Evolutionary conservation across 2,888 invertebrate genomes (phyloP).

Genomic region (Sinopyrophorus schimmeli): DNA sequence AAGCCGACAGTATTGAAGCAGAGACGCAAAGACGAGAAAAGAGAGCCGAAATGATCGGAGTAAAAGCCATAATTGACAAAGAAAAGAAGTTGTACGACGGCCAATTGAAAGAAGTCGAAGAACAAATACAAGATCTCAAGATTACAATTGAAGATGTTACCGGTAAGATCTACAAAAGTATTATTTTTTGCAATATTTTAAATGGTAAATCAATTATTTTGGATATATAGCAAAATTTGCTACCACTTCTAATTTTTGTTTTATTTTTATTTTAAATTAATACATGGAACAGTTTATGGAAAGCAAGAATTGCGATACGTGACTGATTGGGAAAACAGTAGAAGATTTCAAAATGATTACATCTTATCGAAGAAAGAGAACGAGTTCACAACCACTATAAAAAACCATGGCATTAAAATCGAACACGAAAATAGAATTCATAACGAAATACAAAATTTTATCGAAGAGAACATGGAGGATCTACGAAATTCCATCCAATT

Average conservation of each 20-base stretch:
- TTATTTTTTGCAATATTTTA: neutral
- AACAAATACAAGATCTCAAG: conserved; percentile 18
- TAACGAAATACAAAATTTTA: conserved; percentile 39
- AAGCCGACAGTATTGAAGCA: conserved; percentile 10
- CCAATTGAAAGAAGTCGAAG: conserved; percentile 18
- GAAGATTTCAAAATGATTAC: conserved; percentile 42
- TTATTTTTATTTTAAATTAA: conserved; percentile 6
- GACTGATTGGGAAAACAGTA: conserved; percentile 43
- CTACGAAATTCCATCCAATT: conserved; percentile 41
- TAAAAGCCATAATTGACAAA: neutral
- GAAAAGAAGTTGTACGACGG: conserved; percentile 17
- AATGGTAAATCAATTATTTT: too few species aligned
- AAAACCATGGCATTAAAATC: conserved; percentile 34
- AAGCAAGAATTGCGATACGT: conserved; percentile 34
- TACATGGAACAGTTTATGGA: too few species aligned
- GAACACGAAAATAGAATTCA: conserved; percentile 42
- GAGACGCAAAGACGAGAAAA: conserved; percentile 3
- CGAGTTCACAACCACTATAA: conserved; percentile 31
- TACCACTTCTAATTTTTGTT: neutral
- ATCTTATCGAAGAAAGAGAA: conserved; percentile 39
- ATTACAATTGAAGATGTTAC: conserved; percentile 14
- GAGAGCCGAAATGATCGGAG: conserved; percentile 14
- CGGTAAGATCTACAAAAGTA: neutral
- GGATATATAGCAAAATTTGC: neutral
- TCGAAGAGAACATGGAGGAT: conserved; percentile 44